These are phyloP conservation scores for Octopus sinensis DNA, from an alignment of 1,140 invertebrate genomes.

Conservation along the genomic window DNA sequence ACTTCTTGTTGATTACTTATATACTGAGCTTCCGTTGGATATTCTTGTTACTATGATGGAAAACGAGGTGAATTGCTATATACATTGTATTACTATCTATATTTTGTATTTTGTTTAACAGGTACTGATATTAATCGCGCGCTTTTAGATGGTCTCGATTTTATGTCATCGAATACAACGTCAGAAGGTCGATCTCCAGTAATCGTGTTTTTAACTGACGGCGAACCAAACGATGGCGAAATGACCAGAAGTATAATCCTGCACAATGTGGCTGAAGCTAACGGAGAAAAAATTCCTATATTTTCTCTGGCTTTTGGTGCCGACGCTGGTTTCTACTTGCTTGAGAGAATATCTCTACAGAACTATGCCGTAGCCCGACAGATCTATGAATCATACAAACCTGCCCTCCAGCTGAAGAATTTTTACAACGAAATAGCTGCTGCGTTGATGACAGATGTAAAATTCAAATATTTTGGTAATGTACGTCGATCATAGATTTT, in stretches of 20 bases:
- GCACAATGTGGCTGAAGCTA: not conserved
- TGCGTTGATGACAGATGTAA: not conserved
- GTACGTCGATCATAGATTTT: too few relatives aligned
- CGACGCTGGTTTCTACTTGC: not conserved
- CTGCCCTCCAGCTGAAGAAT: not conserved
- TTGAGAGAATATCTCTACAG: not conserved
- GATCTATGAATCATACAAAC: not conserved
- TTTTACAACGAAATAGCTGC: not conserved
- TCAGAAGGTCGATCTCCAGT: not conserved
- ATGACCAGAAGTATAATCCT: not conserved
- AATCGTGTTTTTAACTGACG: not conserved
- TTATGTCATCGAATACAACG: too few relatives aligned
- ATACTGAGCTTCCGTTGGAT: too few relatives aligned
- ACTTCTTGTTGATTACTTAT: too few relatives aligned
- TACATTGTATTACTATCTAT: too few relatives aligned
- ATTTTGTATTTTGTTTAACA: too few relatives aligned
- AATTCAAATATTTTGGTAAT: not conserved
- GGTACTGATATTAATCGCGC: too few relatives aligned
- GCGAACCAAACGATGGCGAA: not conserved
- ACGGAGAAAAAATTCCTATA: not conserved
- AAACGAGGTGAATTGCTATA: too few relatives aligned
- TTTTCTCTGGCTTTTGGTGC: not conserved
- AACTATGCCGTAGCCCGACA: not conserved
- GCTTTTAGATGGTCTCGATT: too few relatives aligned
- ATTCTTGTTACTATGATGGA: too few relatives aligned